These are phyloP conservation scores for Podarcis muralis DNA, from an alignment of 2,113 vertebrate genomes.

Conservation along the genomic window DNA sequence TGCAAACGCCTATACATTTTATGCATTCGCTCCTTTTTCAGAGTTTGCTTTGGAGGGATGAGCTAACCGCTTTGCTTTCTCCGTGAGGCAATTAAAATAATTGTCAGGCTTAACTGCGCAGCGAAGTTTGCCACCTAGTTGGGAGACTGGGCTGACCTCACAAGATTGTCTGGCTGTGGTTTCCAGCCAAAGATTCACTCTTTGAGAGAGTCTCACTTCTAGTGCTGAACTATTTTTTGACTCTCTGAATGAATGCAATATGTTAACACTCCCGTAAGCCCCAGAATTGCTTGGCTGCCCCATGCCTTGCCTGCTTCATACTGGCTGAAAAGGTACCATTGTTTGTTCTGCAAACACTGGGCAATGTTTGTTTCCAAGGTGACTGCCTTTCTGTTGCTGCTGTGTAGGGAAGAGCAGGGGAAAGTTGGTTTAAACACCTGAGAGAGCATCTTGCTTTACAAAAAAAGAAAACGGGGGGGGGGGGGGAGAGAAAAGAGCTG, in stretches of 20 bases:
- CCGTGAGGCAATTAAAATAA: conserved; percentile 61
- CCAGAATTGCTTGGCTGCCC: conserved; percentile 80
- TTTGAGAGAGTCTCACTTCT: conserved; percentile 64
- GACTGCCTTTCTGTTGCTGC: conserved; percentile 77
- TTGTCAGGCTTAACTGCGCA: conserved; percentile 20
- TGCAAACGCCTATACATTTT: neutral
- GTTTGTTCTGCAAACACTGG: conserved; percentile 95
- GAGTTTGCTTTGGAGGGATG: conserved; percentile 54
- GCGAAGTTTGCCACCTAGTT: conserved; percentile 43
- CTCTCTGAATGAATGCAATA: conserved; percentile 76
- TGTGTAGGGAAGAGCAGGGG: conserved; percentile 68
- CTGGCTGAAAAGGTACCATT: conserved; percentile 91
- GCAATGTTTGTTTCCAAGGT: conserved; percentile 88
- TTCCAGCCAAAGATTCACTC: conserved; percentile 71
- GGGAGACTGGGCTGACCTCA: conserved; percentile 62
- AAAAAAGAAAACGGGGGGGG: conserved; percentile 8
- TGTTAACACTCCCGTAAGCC: conserved; percentile 77
- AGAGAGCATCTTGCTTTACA: conserved; percentile 79
- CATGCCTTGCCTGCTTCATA: conserved; percentile 82
- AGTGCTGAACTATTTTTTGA: conserved; percentile 73
- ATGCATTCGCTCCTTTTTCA: neutral
- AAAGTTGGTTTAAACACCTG: conserved; percentile 75
- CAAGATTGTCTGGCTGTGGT: conserved; percentile 65
- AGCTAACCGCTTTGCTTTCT: conserved; percentile 59
- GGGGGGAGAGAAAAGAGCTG: neutral